These are phyloP conservation scores for Eretmocerus hayati DNA, from an alignment of 2,888 invertebrate species.

Conservation along the genomic window DNA sequence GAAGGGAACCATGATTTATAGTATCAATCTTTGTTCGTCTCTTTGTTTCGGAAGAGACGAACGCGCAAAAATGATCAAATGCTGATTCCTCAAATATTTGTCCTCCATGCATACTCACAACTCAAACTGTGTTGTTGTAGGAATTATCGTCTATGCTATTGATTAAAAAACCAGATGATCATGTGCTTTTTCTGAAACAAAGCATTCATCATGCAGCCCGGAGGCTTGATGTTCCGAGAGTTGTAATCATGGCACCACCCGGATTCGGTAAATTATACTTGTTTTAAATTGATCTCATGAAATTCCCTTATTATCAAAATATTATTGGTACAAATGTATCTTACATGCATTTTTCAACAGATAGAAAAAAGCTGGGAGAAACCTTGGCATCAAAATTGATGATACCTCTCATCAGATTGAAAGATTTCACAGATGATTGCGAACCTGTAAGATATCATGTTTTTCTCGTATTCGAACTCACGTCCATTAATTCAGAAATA, in stretches of 20 bases:
- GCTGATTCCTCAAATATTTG: too few species aligned
- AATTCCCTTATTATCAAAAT: neutral
- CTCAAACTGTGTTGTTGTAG: too few species aligned
- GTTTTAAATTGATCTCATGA: too few species aligned
- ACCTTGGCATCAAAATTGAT: conserved; percentile 27
- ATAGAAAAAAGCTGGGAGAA: conserved; percentile 27
- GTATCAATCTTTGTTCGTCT: too few species aligned
- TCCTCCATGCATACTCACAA: too few species aligned
- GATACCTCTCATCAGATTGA: conserved; percentile 24
- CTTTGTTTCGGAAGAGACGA: too few species aligned
- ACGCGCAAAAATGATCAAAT: too few species aligned
- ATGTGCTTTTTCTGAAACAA: conserved; percentile 57
- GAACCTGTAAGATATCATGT: conserved; percentile 8
- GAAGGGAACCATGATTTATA: too few species aligned
- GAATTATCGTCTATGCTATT: conserved; percentile 57
- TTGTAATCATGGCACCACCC: conserved; percentile 54
- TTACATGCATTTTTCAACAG: conserved; percentile 17
- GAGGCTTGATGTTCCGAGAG: conserved; percentile 50
- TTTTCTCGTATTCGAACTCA: too few species aligned
- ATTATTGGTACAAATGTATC: neutral
- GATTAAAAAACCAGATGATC: conserved; percentile 57
- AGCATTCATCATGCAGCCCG: conserved; percentile 50
- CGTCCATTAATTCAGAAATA: too few species aligned
- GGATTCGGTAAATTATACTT: conserved; percentile 30
- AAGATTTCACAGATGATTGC: conserved; percentile 20